Conservation (phyloP, 2,888 invertebrate species). For the Geotrupes spiniger region DNA sequence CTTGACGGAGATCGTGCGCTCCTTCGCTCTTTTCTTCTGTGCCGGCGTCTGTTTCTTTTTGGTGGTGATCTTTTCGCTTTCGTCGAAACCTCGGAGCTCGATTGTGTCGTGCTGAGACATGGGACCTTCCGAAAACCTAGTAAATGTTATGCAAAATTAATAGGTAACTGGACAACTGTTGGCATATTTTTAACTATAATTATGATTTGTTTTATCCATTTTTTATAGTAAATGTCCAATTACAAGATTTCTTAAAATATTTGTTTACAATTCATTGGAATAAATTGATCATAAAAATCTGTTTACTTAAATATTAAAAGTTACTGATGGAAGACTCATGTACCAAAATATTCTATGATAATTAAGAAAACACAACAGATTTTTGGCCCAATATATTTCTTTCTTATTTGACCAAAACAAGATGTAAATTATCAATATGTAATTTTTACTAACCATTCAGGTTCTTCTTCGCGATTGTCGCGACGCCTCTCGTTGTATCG, state of each 20-base stretch:
- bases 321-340: too few relatives aligned
- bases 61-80: conserved; percentile 44
- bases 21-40: conserved; percentile 43
- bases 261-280: too few relatives aligned
- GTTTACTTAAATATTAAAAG: too few relatives aligned
- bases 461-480: conserved; percentile 67
- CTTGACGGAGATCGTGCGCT: conserved; percentile 6
- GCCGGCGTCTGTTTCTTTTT: conserved; percentile 50
- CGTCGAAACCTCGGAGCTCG: conserved; percentile 89
- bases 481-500: conserved; percentile 60
- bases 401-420: too few relatives aligned
- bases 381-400: too few relatives aligned
- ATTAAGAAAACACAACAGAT: too few relatives aligned
- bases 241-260: too few relatives aligned
- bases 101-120: conserved; percentile 90
- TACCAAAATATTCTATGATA: too few relatives aligned
- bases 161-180: not conserved
- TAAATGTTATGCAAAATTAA: not conserved
- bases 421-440: too few relatives aligned
- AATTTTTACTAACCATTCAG: conserved; percentile 83
- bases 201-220: too few relatives aligned
- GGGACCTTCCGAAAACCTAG: conserved; percentile 78
- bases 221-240: too few relatives aligned
- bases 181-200: not conserved
- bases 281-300: too few relatives aligned